These are phyloP conservation scores for Drosophila kuntzei DNA, from an alignment of 2,888 invertebrate species.

Conservation along the genomic window DNA sequence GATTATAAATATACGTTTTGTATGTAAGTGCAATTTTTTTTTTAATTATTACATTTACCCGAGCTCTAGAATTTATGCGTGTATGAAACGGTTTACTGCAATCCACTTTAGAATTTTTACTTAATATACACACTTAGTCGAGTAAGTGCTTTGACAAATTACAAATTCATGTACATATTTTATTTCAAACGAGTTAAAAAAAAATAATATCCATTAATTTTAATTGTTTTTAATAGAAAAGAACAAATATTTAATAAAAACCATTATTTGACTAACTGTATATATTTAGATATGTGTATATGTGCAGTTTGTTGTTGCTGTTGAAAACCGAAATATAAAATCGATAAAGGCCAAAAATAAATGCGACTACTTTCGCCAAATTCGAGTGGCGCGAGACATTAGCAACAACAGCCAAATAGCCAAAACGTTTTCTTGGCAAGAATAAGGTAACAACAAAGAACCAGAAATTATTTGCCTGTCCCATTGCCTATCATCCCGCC, in stretches of 20 bases:
- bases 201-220: too few species aligned
- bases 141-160: background rate
- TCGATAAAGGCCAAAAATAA: slow-evolving; percentile 66
- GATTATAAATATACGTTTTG: background rate
- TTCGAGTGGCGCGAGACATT: slow-evolving; percentile 10
- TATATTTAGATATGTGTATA: background rate
- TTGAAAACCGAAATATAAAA: slow-evolving; percentile 32
- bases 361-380: slow-evolving; percentile 36
- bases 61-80: background rate
- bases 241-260: background rate
- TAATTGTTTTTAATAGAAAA: too few species aligned
- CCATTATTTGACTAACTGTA: background rate
- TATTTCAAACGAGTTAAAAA: too few species aligned
- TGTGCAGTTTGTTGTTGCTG: slow-evolving; percentile 5
- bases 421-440: slow-evolving; percentile 17
- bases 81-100: background rate
- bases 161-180: background rate
- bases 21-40: background rate
- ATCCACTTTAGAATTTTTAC: background rate
- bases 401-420: slow-evolving; percentile 2
- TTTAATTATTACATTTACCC: background rate
- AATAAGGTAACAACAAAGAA: slow-evolving; percentile 7
- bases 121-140: background rate
- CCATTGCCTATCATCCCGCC: background rate
- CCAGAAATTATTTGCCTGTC: background rate